A percentile compares a stretch with the other conserved stretches of the same genome.
phyloP scores from a whole-genome alignment of 2,113 vertebrate species.

The Plotosus lineatus region DNA sequence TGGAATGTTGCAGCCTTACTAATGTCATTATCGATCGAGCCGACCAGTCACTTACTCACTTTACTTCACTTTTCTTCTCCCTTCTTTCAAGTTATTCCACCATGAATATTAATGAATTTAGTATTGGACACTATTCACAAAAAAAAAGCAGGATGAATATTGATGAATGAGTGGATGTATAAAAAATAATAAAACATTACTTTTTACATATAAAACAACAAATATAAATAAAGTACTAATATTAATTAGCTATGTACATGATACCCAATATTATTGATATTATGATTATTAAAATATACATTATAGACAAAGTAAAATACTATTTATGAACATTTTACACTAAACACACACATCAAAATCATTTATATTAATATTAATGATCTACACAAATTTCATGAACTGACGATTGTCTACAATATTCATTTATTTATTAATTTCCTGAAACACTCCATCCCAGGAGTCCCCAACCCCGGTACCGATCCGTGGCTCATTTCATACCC shows the following conservation, averaged over 20 bases:
- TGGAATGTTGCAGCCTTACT: not conserved
- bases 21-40: conserved; percentile 45
- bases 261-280: no score
- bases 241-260: not conserved
- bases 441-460: no score
- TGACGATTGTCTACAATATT: no score
- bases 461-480: no score
- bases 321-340: not conserved
- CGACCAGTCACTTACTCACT: not conserved
- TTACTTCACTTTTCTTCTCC: not conserved
- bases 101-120: not conserved
- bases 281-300: no score
- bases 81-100: conserved; percentile 25
- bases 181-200: not conserved
- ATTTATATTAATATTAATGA: not conserved
- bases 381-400: no score
- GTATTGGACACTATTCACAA: not conserved
- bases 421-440: no score
- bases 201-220: not conserved
- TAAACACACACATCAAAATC: no score
- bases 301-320: no score
- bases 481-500: no score
- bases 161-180: not conserved
- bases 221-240: not conserved
- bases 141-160: no score